These are phyloP conservation scores for Anticlea derivata DNA, from an alignment of 2,888 invertebrate genomes.

Conservation along the genomic window DNA sequence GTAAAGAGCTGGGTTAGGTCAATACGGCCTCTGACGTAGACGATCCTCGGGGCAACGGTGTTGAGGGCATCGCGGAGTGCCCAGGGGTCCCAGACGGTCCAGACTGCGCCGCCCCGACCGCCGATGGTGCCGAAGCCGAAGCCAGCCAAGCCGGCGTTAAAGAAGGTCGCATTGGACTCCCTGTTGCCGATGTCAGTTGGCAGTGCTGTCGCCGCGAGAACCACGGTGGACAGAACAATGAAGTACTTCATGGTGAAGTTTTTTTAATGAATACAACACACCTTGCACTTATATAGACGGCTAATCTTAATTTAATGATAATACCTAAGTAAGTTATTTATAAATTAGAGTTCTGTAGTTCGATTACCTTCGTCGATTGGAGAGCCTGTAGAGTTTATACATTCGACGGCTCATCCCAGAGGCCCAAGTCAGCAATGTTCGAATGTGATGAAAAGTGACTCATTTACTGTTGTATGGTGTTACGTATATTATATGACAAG, in stretches of 20 bases:
- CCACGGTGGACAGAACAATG: background rate
- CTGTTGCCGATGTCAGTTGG: conserved; percentile 11
- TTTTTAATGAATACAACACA: background rate
- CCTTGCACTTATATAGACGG: background rate
- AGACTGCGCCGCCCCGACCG: conserved; percentile 21
- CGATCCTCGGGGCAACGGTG: conserved; percentile 3
- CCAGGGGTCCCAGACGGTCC: conserved; percentile 31
- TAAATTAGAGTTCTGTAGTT: no score
- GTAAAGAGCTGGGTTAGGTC: conserved; percentile 21
- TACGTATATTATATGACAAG: no score
- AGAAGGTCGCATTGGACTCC: background rate
- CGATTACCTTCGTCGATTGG: no score
- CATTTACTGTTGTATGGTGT: no score
- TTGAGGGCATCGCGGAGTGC: conserved; percentile 23
- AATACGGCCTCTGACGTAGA: conserved; percentile 27
- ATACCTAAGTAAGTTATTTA: no score
- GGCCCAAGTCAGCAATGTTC: no score
- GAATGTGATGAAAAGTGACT: no score
- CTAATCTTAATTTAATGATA: background rate
- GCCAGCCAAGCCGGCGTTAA: conserved; percentile 2
- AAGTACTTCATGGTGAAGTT: conserved; percentile 14
- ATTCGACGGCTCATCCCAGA: no score
- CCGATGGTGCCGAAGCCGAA: conserved; percentile 13
- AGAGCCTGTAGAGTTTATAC: no score
- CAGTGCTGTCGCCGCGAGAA: conserved; percentile 6